These are phyloP conservation scores for Monomorium pharaonis DNA, from an alignment of 1,140 invertebrate species.

Conservation along the genomic window DNA sequence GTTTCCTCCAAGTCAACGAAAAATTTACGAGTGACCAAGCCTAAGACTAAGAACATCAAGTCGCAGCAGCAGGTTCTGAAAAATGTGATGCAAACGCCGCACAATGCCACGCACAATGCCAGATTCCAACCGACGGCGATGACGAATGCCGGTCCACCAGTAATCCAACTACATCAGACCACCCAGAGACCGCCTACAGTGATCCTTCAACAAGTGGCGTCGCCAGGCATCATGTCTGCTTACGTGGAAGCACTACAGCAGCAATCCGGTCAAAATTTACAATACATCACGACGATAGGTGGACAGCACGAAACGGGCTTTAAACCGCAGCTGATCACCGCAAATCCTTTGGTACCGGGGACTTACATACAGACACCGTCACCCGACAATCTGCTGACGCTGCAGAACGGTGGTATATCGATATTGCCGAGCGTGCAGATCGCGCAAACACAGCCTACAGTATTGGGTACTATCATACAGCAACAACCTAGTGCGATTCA, in stretches of 20 bases:
- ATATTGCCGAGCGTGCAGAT: slow-evolving; percentile 86
- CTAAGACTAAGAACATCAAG: slow-evolving; percentile 76
- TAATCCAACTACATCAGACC: slow-evolving; percentile 78
- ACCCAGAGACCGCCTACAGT: slow-evolving; percentile 85
- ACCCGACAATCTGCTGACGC: slow-evolving; percentile 87
- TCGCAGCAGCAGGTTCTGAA: slow-evolving; percentile 71
- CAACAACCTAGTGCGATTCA: slow-evolving; percentile 86
- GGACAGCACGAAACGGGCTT: slow-evolving; percentile 85
- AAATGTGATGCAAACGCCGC: slow-evolving; percentile 68
- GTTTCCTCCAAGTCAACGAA: slow-evolving; percentile 77
- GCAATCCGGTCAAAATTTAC: slow-evolving; percentile 89
- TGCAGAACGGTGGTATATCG: slow-evolving; percentile 87
- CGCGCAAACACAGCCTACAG: slow-evolving; percentile 82
- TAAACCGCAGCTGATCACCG: slow-evolving; percentile 87
- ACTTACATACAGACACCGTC: slow-evolving; percentile 88
- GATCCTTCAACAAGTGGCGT: slow-evolving; percentile 88
- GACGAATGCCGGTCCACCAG: slow-evolving; percentile 75
- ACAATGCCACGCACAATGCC: slow-evolving; percentile 41
- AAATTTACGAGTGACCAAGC: slow-evolving; percentile 74
- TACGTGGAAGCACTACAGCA: slow-evolving; percentile 89
- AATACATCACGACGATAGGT: slow-evolving; percentile 89
- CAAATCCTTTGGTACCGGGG: slow-evolving; percentile 87
- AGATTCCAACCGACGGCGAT: slow-evolving; percentile 76
- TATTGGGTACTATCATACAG: slow-evolving; percentile 88
- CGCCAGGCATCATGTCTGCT: slow-evolving; percentile 88